Conservation (phyloP, 2,113 vertebrate genomes). For the Actenoides hombroni region DNA sequence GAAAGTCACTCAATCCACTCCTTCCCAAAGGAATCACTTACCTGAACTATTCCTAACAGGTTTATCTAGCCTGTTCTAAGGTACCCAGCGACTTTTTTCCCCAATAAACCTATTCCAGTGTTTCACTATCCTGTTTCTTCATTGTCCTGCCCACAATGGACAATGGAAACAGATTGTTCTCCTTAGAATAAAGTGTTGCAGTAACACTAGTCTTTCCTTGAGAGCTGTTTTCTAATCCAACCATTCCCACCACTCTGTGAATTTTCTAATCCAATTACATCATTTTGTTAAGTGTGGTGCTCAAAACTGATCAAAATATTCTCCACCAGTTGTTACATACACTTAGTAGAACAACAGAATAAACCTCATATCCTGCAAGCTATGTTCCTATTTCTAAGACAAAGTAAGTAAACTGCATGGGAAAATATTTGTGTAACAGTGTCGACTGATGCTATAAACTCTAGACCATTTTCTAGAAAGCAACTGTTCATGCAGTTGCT, state of each 20-base stretch:
- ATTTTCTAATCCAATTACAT: background rate
- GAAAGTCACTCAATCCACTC: background rate
- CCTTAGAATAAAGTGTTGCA: background rate
- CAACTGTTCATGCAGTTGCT: background rate
- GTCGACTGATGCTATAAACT: background rate
- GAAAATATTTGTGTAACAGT: background rate
- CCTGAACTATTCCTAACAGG: background rate
- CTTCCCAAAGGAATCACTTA: background rate
- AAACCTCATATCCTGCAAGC: background rate
- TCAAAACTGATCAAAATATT: background rate
- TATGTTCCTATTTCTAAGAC: background rate
- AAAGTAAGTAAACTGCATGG: background rate
- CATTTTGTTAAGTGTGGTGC: rapidly evolving
- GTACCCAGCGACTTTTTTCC: rapidly evolving
- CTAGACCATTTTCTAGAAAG: background rate
- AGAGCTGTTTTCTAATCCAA: background rate
- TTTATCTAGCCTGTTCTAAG: background rate
- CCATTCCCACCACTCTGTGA: background rate
- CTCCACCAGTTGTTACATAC: background rate
- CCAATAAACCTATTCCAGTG: background rate
- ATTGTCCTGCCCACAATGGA: background rate
- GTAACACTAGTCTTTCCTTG: background rate
- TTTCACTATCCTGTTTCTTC: background rate
- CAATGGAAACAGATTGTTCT: background rate
- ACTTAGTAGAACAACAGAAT: background rate